phyloP scores from a whole-genome alignment of 2,797 vertebrate species.

The Squalus acanthias region DNA sequence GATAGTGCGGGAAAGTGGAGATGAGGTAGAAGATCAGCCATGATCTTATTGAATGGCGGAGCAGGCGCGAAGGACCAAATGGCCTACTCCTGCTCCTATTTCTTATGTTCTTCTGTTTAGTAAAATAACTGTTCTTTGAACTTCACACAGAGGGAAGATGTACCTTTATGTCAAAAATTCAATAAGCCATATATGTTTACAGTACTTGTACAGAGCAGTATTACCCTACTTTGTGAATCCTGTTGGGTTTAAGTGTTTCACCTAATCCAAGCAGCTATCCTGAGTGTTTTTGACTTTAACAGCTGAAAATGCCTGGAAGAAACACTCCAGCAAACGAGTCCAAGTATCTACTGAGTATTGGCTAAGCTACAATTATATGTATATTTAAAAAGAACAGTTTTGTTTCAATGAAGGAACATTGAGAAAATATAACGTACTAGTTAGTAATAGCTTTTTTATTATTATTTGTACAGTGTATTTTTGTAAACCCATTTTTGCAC shows the following conservation, averaged over 20 bases:
- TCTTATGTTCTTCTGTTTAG: no score
- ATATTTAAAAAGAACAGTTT: background rate
- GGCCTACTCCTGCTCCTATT: no score
- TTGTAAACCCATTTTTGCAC: background rate
- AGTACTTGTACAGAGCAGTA: background rate
- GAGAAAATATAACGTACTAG: background rate
- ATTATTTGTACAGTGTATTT: conserved; percentile 10
- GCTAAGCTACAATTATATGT: background rate
- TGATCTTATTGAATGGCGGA: no score
- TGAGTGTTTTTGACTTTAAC: background rate
- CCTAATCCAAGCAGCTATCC: background rate
- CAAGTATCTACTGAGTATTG: background rate
- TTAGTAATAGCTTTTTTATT: background rate
- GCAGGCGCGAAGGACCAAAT: no score
- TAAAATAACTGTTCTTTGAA: background rate
- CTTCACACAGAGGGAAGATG: background rate
- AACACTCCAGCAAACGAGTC: background rate
- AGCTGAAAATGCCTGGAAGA: background rate
- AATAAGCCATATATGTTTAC: conserved; percentile 29
- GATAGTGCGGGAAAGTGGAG: no score
- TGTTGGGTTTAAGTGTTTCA: background rate
- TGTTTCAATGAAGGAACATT: background rate
- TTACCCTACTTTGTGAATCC: background rate
- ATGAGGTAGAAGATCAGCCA: no score
- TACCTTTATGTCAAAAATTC: background rate